phyloP scores from a whole-genome alignment of 1,140 invertebrate genomes.

The Hetaerina americana region DNA sequence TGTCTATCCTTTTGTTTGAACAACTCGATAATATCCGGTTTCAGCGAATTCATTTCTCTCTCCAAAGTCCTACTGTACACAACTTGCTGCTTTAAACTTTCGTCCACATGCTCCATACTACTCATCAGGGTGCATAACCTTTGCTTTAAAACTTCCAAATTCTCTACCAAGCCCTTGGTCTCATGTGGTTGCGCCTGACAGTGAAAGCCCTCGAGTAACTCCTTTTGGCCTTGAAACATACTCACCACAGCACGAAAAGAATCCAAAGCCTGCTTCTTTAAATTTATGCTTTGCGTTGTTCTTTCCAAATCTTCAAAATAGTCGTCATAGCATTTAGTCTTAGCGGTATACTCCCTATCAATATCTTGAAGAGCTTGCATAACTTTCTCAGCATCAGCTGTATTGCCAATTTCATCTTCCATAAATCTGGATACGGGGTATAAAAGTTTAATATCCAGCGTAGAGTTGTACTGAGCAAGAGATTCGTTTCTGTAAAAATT shows the following conservation, averaged over 20 bases:
- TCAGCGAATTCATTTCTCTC: constrained; percentile 74
- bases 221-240: constrained; percentile 82
- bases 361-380: background rate
- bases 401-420: constrained; percentile 25
- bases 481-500: constrained; percentile 75
- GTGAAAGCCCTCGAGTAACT: constrained; percentile 61
- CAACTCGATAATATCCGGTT: constrained; percentile 69
- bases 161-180: constrained; percentile 50
- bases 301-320: background rate
- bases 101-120: constrained; percentile 55
- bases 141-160: constrained; percentile 55
- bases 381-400: background rate
- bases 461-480: constrained; percentile 83
- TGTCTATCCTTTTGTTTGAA: constrained; percentile 53
- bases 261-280: constrained; percentile 71
- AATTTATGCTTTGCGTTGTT: constrained; percentile 32
- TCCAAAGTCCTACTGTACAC: constrained; percentile 65
- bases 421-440: constrained; percentile 67
- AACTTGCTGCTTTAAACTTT: constrained; percentile 60
- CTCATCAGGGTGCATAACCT: constrained; percentile 56
- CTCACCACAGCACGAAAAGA: constrained; percentile 75
- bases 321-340: background rate
- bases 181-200: constrained; percentile 76
- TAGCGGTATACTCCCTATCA: background rate
- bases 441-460: constrained; percentile 78